Evolutionary conservation across 2,797 vertebrate species (phyloP), one percentile per base, ranked within the genome.

Genomic region (Orientallactaga sibirica): DNA sequence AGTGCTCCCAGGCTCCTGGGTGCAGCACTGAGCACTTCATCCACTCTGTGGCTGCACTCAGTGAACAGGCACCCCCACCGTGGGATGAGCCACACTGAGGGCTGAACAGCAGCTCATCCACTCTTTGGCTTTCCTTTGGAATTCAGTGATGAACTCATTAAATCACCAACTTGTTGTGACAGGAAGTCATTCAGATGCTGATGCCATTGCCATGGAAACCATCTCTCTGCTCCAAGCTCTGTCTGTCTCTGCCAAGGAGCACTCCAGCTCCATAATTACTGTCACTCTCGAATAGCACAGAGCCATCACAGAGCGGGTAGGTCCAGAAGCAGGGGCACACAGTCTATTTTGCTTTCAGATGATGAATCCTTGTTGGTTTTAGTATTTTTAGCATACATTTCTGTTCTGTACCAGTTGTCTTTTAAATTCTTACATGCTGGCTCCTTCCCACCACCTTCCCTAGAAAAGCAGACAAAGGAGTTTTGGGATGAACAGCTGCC

Each of bases 141-240:
- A 91, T 95, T 91, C 76, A 86, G 87, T 90, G 96, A 97, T 73
- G 92, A 96, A 94, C 96, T 97, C 96, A 87, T 97, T 97, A 97
- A 94, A 96, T 97, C 97, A 89, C 90, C 67, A 68, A 90, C 48
- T 73, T 27, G 19, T 77, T 76, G 96, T 95, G 97, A 97, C 97
- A 97, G 97, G 2, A 64, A 97, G 97, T 87, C 97, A 97, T 97
- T 97, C 97, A 94, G 98, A 98, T 97, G 97, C 97, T 98, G 98
- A 98, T 97, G 97, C 86, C 86, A 97, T 98, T 97, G 96, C 97
- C 97, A 98, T 98, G 97, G 98, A 75, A 98, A 98, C 98, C 24
- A n/a, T 58, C 67, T 43, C 95, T 97, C 95, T 10, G 52, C 94
- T 90, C 33, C 0, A 41, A 97, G 96, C 94, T 92, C 94, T 92